These are phyloP conservation scores for Columbina picui DNA, from an alignment of 2,113 vertebrate species.

Conservation along the genomic window DNA sequence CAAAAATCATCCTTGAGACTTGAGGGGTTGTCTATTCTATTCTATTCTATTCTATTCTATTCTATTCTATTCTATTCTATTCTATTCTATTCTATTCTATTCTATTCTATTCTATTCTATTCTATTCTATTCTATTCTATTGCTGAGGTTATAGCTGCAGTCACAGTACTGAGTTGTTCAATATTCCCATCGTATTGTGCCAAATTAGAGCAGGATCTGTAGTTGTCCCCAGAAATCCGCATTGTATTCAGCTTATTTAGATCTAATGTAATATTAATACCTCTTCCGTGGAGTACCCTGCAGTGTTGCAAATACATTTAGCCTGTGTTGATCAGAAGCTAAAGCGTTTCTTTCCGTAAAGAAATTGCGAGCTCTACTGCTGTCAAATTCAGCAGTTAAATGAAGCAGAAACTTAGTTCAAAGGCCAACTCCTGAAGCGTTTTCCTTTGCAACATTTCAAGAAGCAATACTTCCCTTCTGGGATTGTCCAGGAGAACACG, in stretches of 20 bases:
- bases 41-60: no score
- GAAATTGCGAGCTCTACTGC: slow-evolving; percentile 41
- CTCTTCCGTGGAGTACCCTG: neutral
- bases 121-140: no score
- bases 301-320: neutral
- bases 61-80: no score
- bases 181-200: slow-evolving; percentile 3
- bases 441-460: slow-evolving; percentile 52
- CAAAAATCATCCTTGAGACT: neutral
- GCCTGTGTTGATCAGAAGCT: slow-evolving; percentile 16
- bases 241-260: neutral
- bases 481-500: slow-evolving; percentile 30
- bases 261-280: neutral
- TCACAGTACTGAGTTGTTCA: neutral
- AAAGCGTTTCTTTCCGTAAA: slow-evolving; percentile 20
- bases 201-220: neutral
- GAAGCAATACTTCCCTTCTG: slow-evolving; percentile 40
- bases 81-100: no score
- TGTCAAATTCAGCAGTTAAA: slow-evolving; percentile 53
- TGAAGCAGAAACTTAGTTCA: slow-evolving; percentile 65
- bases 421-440: slow-evolving; percentile 59
- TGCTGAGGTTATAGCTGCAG: neutral
- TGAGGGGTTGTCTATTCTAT: neutral
- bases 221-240: neutral
- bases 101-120: no score